A percentile compares a stretch with the other conserved stretches of the same genome.
phyloP scores from a whole-genome alignment of 2,797 vertebrate genomes.

The Typhlichthys eigenmanni region DNA sequence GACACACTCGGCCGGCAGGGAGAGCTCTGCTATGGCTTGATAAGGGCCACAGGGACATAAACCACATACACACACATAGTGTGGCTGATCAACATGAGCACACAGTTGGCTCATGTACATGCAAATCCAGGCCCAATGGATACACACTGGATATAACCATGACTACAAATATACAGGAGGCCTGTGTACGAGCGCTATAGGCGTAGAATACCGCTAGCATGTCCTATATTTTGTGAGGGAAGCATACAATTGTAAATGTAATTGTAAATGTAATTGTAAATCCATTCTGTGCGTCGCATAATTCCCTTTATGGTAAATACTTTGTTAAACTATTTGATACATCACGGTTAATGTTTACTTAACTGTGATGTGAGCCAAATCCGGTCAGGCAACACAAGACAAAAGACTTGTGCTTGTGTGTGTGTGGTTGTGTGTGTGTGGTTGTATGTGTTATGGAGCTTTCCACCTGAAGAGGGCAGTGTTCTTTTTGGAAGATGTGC shows the following conservation, averaged over 20 bases:
- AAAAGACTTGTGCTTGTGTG: too few species aligned
- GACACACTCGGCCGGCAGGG: constrained; percentile 73
- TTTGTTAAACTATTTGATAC: background rate
- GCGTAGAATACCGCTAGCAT: background rate
- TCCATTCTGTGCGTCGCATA: background rate
- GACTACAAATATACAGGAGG: constrained; percentile 14
- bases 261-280: constrained; percentile 2
- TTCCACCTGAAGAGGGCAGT: constrained; percentile 39
- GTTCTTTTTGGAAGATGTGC: constrained; percentile 17
- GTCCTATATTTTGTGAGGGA: constrained; percentile 5
- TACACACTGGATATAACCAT: constrained; percentile 16
- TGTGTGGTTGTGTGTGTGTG: background rate
- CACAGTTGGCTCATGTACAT: constrained; percentile 19
- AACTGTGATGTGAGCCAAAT: too few species aligned
- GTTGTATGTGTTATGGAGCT: background rate
- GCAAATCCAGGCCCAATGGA: constrained; percentile 10
- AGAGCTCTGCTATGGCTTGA: constrained; percentile 74
- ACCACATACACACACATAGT: constrained; percentile 45
- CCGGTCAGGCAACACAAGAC: too few species aligned
- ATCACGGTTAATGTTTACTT: background rate
- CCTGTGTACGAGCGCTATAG: background rate
- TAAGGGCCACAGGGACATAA: constrained; percentile 74
- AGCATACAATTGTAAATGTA: background rate
- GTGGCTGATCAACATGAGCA: constrained; percentile 61
- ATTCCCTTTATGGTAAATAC: background rate